A percentile compares a stretch with the other conserved stretches of the same genome.
Conservation (phyloP, 2,888 invertebrate genomes). For the Lottia gigantea region DNA sequence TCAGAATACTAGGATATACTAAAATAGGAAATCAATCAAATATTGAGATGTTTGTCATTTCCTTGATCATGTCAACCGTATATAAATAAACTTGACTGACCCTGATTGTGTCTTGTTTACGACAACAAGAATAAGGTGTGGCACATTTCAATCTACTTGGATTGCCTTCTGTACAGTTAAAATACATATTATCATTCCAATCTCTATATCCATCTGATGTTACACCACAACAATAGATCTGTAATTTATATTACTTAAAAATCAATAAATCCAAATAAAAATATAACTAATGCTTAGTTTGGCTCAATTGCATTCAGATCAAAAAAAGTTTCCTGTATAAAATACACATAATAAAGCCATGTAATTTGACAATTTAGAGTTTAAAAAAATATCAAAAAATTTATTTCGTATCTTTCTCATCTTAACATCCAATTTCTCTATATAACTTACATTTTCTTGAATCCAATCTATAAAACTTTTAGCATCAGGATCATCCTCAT, state of each 20-base stretch:
- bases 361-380: not conserved
- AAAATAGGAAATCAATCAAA: not conserved
- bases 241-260: constrained; percentile 34
- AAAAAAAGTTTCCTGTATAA: too few relatives aligned
- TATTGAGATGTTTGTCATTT: not conserved
- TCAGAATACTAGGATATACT: not conserved
- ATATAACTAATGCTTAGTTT: not conserved
- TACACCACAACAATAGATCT: constrained; percentile 92
- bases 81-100: constrained; percentile 34
- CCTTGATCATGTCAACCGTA: too few relatives aligned
- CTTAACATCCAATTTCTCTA: not conserved
- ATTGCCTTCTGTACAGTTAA: constrained; percentile 80
- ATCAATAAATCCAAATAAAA: not conserved
- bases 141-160: constrained; percentile 74
- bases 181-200: constrained; percentile 96
- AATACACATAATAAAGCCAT: not conserved
- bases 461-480: constrained; percentile 95
- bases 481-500: constrained; percentile 91
- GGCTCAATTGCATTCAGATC: too few relatives aligned
- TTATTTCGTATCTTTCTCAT: too few relatives aligned
- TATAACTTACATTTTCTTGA: constrained; percentile 81
- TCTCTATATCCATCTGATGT: constrained; percentile 92
- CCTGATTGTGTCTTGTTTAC: constrained; percentile 44
- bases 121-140: constrained; percentile 93
- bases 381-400: too few relatives aligned